Evolutionary conservation across 2,888 invertebrate species (phyloP).

Genomic region (Brenthis daphne): DNA sequence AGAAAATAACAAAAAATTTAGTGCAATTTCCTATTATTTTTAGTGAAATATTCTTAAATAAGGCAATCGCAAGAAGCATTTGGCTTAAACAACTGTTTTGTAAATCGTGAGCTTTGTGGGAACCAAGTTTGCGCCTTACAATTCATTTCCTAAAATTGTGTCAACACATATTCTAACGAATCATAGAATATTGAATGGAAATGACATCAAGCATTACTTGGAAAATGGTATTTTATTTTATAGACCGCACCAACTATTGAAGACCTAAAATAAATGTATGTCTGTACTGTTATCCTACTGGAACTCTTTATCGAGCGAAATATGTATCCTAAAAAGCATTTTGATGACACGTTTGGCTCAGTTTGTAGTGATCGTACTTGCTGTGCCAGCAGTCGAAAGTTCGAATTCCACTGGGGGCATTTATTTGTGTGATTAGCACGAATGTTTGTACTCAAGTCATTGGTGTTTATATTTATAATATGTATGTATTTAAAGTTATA

Average conservation of each 20-base stretch:
- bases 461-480: too few relatives aligned
- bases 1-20: not conserved
- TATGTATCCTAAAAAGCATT: too few relatives aligned
- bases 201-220: not conserved
- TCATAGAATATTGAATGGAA: not conserved
- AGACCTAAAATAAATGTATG: too few relatives aligned
- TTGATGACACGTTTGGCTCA: too few relatives aligned
- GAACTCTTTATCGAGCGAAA: too few relatives aligned
- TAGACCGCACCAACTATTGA: not conserved
- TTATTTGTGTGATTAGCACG: too few relatives aligned
- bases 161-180: slow-evolving; percentile 1
- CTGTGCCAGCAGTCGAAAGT: too few relatives aligned
- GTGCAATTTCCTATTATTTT: not conserved
- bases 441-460: too few relatives aligned
- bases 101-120: slow-evolving; percentile 17
- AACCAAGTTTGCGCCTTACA: slow-evolving; percentile 24
- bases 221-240: not conserved
- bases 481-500: too few relatives aligned
- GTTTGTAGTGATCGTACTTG: too few relatives aligned
- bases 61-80: slow-evolving; percentile 8
- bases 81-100: slow-evolving; percentile 23
- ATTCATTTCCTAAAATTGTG: slow-evolving; percentile 30
- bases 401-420: too few relatives aligned
- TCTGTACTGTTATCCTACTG: too few relatives aligned
- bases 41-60: not conserved